These are phyloP conservation scores for Trichechus manatus DNA, from an alignment of 2,113 vertebrate genomes.

Conservation along the genomic window DNA sequence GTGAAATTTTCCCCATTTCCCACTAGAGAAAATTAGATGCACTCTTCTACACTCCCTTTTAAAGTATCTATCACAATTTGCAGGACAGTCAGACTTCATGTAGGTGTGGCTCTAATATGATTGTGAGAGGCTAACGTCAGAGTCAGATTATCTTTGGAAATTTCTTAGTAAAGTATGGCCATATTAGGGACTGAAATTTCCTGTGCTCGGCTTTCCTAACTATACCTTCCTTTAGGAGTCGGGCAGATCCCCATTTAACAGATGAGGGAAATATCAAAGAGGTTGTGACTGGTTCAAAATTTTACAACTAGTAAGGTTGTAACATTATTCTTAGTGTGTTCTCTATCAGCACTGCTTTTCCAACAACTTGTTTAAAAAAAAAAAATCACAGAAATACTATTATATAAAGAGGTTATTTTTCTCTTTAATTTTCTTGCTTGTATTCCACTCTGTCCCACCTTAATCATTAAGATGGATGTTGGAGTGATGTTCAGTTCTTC, in stretches of 20 bases:
- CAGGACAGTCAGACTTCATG: background rate
- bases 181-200: background rate
- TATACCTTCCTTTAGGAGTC: background rate
- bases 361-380: background rate
- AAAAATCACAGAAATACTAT: background rate
- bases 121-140: background rate
- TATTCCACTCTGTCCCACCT: background rate
- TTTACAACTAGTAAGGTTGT: background rate
- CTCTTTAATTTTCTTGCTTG: slow-evolving; percentile 33
- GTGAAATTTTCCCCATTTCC: background rate
- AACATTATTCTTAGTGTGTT: slow-evolving; percentile 40
- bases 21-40: background rate
- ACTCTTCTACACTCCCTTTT: background rate
- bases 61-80: background rate
- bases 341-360: background rate
- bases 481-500: background rate
- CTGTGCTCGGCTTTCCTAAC: background rate
- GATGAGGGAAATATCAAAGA: slow-evolving; percentile 13
- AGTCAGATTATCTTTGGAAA: slow-evolving; percentile 20
- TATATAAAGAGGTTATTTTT: slow-evolving; percentile 10
- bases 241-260: background rate
- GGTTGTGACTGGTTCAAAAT: background rate
- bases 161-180: background rate
- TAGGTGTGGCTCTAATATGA: background rate
- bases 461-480: background rate